Base-by-base conservation (phyloP, 2,113 vertebrate genomes). In the Crotalus viridis region DNA sequence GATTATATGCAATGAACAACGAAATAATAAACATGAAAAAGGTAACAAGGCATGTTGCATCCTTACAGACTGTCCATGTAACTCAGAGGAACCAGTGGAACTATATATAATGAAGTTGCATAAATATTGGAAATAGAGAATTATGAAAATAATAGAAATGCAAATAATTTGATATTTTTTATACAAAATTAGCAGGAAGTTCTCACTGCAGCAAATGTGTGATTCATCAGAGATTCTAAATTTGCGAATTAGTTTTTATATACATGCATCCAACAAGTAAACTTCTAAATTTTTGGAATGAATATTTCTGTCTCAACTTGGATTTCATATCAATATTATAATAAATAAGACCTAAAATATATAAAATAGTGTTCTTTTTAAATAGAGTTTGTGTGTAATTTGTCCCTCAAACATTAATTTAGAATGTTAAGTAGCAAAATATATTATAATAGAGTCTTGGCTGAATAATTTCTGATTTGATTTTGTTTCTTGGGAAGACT, bases 61-160 rank as follows among this genome's bases (percentile, higher is more conserved):
- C 94, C 54, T 69, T 0, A 0, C 5, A 51, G 55, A 54, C 1
- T 88, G 43, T 92, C 88, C 12, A 3, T 33, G 26, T 22, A 61
- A 86, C 86, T 33, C n/a, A 89, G 85, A 24, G 0, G 56, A 89
- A 2, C 46, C 48, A 86, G 4, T 89, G 92, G 61, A 81, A 2
- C 54, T 94, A 61, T 69, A 4, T 21, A 57, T 88, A 85, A 81
- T 93, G 51, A 28, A 81, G 9, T 33, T 43, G 17, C 15, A 88
- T 85, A 61, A 74, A 51, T 55, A 64, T 39, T 86, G 33, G 48
- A 48, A 85, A 59, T 88, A 85, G n/a, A 59, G 19, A 74, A 93
- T 88, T 87, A 85, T 91, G 52, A 24, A 56, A 46, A 61, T 93
- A 61, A 90, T 61, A 93, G 43, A 85, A 85, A 90, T 39, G 46